phyloP scores from a whole-genome alignment of 2,888 invertebrate species.

The Trachelus troglodyta region DNA sequence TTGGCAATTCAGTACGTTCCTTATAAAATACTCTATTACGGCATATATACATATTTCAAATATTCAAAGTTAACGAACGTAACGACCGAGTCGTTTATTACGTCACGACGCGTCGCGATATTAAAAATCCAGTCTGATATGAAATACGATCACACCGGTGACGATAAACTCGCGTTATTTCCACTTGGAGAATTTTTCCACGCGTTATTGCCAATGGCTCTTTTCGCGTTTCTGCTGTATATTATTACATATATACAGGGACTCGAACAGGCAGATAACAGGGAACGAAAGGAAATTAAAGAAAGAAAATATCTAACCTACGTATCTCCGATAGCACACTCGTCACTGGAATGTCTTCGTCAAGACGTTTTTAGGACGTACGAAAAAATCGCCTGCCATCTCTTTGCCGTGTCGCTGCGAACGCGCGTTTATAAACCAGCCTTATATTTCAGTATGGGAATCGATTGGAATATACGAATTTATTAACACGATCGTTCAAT shows the following conservation, averaged over 20 bases:
- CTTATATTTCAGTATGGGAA: too few relatives aligned
- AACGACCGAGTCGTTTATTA: background rate
- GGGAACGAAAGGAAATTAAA: background rate
- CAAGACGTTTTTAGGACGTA: background rate
- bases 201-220: background rate
- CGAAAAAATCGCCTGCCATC: accelerated
- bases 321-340: background rate
- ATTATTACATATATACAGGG: background rate
- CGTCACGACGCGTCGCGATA: background rate
- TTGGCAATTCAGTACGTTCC: background rate
- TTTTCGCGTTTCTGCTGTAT: background rate
- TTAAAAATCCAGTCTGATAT: background rate
- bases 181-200: background rate
- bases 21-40: background rate
- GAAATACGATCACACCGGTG: background rate
- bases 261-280: background rate
- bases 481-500: too few relatives aligned
- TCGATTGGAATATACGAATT: too few relatives aligned
- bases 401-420: too few relatives aligned
- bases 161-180: background rate
- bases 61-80: background rate
- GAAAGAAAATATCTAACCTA: background rate
- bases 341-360: background rate
- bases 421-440: background rate
- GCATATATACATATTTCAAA: background rate